Percentiles rank a stretch among this genome's conserved stretches.
Evolutionary conservation across 1,140 invertebrate species (phyloP).

Genomic region (Patella vulgata): DNA sequence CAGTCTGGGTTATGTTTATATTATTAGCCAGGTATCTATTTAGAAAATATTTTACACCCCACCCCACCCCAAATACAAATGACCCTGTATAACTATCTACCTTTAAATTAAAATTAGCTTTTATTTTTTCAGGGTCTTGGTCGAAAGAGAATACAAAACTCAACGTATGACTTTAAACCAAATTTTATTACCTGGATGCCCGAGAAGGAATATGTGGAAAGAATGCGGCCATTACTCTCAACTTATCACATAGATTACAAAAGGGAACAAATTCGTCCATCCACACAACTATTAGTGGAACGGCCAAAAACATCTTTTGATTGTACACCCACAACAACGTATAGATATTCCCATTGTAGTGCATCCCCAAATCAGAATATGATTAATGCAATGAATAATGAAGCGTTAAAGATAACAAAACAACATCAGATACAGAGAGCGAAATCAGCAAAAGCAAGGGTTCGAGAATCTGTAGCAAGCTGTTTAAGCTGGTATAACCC

Average conservation of each 20-base stretch:
- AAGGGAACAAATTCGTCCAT: conserved; percentile 14
- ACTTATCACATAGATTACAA: conserved; percentile 47
- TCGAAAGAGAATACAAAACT: conserved; percentile 45
- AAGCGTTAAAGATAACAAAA: conserved; percentile 44
- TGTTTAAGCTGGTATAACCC: conserved; percentile 54
- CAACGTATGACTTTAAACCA: conserved; percentile 49
- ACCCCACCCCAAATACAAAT: too few relatives aligned
- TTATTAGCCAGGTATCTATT: too few relatives aligned
- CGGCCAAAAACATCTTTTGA: conserved; percentile 58
- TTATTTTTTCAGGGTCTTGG: conserved; percentile 55
- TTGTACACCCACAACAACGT: conserved; percentile 51
- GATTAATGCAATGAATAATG: conserved; percentile 53
- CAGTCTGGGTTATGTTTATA: too few relatives aligned
- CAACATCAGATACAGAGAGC: conserved; percentile 38
- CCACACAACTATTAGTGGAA: conserved; percentile 44
- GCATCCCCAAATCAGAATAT: conserved; percentile 44
- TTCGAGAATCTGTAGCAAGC: conserved; percentile 55
- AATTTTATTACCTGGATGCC: conserved; percentile 61
- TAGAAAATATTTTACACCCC: too few relatives aligned
- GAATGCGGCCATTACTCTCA: conserved; percentile 45
- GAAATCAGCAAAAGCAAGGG: conserved; percentile 34
- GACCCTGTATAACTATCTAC: too few relatives aligned
- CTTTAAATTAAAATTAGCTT: too few relatives aligned
- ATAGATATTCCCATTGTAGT: conserved; percentile 54
- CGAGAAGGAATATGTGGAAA: conserved; percentile 44